phyloP scores from a whole-genome alignment of 2,113 vertebrate genomes.

The Chlamydotis undulata region DNA sequence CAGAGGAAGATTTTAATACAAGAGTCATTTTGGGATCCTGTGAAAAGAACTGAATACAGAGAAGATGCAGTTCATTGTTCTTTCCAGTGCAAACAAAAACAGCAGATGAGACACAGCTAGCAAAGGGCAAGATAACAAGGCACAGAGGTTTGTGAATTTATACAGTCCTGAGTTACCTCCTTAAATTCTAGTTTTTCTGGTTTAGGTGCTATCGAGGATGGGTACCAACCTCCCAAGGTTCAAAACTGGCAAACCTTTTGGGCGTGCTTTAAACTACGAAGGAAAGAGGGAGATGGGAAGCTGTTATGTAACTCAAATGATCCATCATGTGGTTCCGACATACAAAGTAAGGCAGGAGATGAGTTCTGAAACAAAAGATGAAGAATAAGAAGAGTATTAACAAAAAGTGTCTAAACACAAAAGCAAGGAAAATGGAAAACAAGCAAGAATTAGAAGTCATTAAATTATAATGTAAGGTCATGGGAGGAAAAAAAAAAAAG shows the following conservation, averaged over 20 bases:
- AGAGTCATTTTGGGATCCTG: background rate
- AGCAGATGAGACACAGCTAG: background rate
- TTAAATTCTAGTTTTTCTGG: background rate
- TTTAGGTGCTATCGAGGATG: background rate
- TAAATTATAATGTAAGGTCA: background rate
- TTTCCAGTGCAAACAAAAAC: background rate
- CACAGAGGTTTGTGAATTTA: background rate
- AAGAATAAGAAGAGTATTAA: slow-evolving; percentile 67
- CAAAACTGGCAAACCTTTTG: slow-evolving; percentile 20
- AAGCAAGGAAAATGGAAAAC: slow-evolving; percentile 33
- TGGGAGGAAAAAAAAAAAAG: background rate
- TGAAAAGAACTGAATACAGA: background rate
- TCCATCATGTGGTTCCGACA: slow-evolving; percentile 49
- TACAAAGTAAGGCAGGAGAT: slow-evolving; percentile 63
- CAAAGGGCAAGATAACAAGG: background rate
- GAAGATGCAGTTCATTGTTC: background rate
- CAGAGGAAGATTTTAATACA: background rate
- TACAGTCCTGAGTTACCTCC: background rate
- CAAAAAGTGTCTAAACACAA: background rate
- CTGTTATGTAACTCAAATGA: slow-evolving; percentile 56
- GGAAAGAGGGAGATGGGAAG: slow-evolving; percentile 48
- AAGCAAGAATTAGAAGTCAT: background rate
- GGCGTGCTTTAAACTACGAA: slow-evolving; percentile 40
- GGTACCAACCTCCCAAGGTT: background rate
- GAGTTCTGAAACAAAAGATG: slow-evolving; percentile 69